Conservation (phyloP, 1,140 invertebrate genomes). For the Solenopsis fugax region DNA sequence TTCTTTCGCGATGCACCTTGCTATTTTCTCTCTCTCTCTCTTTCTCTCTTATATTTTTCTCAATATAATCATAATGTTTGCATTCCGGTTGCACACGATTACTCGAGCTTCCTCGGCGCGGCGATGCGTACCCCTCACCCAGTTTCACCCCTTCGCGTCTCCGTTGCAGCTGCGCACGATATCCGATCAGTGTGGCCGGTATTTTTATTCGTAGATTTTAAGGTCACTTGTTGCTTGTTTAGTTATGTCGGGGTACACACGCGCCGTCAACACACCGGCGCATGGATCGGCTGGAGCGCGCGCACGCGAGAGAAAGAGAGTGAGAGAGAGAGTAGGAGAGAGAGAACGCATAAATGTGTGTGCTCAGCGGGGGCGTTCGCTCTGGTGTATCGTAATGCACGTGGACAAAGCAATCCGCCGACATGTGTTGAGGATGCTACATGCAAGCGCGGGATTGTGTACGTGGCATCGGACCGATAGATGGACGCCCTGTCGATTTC, state of each 20-base stretch:
- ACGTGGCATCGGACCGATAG: conserved; percentile 80
- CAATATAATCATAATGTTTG: conserved; percentile 67
- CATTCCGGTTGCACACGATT: conserved; percentile 50
- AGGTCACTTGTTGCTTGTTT: conserved; percentile 86
- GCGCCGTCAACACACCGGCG: conserved; percentile 64
- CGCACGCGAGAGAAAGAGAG: background rate
- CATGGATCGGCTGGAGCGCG: conserved; percentile 39
- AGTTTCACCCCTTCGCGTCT: conserved; percentile 60
- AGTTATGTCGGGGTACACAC: conserved; percentile 81
- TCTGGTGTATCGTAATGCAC: conserved; percentile 71
- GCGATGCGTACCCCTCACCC: conserved; percentile 61
- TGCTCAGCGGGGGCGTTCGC: conserved; percentile 34
- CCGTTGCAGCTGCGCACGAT: conserved; percentile 76
- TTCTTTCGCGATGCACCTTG: conserved; percentile 1
- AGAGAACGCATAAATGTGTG: conserved; percentile 9
- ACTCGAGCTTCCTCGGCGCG: conserved; percentile 69
- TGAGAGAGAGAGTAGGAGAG: background rate
- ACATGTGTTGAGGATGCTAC: conserved; percentile 68
- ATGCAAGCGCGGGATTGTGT: conserved; percentile 71
- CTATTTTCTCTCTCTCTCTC: background rate
- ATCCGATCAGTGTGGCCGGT: conserved; percentile 80
- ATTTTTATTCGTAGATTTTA: conserved; percentile 85
- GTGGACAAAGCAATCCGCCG: conserved; percentile 67
- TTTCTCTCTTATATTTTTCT: conserved; percentile 29
- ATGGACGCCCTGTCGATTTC: conserved; percentile 84